Conservation (phyloP, 1,140 invertebrate genomes). For the Aphelinus atriplicis region DNA sequence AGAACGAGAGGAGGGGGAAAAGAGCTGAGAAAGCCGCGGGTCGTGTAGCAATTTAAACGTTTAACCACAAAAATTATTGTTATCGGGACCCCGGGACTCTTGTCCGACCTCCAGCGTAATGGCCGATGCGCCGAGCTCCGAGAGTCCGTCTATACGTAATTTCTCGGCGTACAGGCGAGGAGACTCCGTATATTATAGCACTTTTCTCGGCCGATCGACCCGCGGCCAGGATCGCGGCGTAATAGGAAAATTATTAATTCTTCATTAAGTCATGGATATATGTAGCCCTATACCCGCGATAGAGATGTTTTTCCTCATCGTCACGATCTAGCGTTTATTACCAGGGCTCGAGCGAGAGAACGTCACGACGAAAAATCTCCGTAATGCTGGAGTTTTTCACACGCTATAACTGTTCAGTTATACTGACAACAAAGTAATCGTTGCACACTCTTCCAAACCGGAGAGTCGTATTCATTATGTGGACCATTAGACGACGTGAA, state of each 20-base stretch:
- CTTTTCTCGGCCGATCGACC: slow-evolving; percentile 41
- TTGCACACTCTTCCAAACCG: too few species aligned
- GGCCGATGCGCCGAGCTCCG: slow-evolving; percentile 9
- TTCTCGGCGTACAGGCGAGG: not conserved
- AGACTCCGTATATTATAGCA: not conserved
- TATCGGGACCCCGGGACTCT: slow-evolving; percentile 46
- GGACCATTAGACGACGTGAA: too few species aligned
- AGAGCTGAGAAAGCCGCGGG: slow-evolving; percentile 46
- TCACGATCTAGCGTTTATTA: slow-evolving; percentile 4
- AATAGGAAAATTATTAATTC: slow-evolving; percentile 44
- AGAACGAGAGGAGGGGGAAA: slow-evolving; percentile 1
- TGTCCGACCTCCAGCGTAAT: slow-evolving; percentile 47
- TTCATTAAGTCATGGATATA: not conserved
- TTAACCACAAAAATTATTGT: slow-evolving; percentile 61
- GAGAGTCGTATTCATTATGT: too few species aligned
- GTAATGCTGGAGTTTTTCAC: too few species aligned
- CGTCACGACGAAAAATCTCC: not conserved
- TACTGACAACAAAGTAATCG: too few species aligned
- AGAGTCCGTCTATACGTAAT: slow-evolving; percentile 42
- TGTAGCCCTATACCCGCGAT: too few species aligned
- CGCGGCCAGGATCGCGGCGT: slow-evolving; percentile 44
- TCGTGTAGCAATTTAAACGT: slow-evolving; percentile 59
- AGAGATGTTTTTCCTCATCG: not conserved
- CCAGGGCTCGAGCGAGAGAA: not conserved
- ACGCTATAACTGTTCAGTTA: too few species aligned